Evolutionary conservation across 2,888 invertebrate species (phyloP), one percentile per base, ranked within the genome.

Genomic region (Pandemis heparana): DNA sequence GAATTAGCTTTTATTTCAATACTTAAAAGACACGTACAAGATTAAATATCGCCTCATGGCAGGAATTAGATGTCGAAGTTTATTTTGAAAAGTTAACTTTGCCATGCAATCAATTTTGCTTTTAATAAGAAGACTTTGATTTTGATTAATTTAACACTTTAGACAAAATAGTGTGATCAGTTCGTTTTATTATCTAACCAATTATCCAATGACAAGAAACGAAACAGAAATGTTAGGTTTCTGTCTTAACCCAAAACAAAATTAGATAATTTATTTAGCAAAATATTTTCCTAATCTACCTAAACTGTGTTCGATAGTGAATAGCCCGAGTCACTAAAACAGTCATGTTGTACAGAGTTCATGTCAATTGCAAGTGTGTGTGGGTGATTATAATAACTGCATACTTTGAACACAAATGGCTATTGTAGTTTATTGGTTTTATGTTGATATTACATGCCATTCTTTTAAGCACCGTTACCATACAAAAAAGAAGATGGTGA

Each of bases 331-430:
- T 23, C 18, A n/a, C 62, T 48, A 68, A 68, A 56, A 62, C 56
- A 53, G 56, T 18, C 63, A 60, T 18, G 59, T 43, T 48, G 43
- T 16, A 65, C 65, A 16, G 62, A 63, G 67, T 53, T 73, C 48
- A 48, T 48, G 59, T 60, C 72, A 53, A 66, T 23, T 23, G 67
- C 56, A 68, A 72, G 62, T 72, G 66, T 72, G 66, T 66, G 72
- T 64, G 73, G 68, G 68, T 73, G 68, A 68, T 73, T 73, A 73
- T 46, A 63, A 69, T 69, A 69, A 73, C 63, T 73, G 68, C 59
- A 69, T 69, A 60, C 69, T 69, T 66, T 46, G 65, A 71, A 65
- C 70, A 71, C 71, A 71, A 71, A 65, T 66, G 66, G 67, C 67
- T 71, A 71, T 14, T 56, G 59, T 66, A 67, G 66, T 67, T 71